These are phyloP conservation scores for Phoxinus dragarum DNA, from an alignment of 2,797 vertebrate species.

Conservation along the genomic window DNA sequence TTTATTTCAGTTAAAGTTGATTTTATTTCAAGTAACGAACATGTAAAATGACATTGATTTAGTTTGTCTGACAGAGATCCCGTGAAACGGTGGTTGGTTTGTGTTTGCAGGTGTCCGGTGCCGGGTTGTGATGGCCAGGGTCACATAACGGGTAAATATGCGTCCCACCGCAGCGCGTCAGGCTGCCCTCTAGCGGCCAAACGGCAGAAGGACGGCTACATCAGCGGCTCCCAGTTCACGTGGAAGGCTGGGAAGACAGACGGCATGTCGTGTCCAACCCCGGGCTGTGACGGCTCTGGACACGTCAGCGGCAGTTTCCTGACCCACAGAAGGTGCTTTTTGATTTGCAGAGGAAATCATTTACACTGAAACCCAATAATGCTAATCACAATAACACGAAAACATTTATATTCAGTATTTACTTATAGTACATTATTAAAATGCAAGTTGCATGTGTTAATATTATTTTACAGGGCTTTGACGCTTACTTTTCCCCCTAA, in stretches of 20 bases:
- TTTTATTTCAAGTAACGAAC: no score
- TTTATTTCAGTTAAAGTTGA: background rate
- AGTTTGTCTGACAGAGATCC: background rate
- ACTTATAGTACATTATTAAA: no score
- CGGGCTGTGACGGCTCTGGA: slow-evolving; percentile 96
- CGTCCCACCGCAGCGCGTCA: slow-evolving; percentile 95
- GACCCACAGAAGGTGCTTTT: slow-evolving; percentile 94
- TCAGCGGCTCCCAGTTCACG: slow-evolving; percentile 96
- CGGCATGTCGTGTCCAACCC: slow-evolving; percentile 98
- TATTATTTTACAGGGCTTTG: no score
- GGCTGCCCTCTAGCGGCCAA: slow-evolving; percentile 97
- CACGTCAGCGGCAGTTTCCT: slow-evolving; percentile 99
- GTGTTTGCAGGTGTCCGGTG: slow-evolving; percentile 89
- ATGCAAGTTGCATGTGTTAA: no score
- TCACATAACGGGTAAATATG: slow-evolving; percentile 98
- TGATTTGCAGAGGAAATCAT: background rate
- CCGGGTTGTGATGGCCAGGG: slow-evolving; percentile 98
- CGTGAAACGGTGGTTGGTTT: background rate
- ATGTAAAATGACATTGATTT: background rate
- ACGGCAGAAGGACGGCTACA: slow-evolving; percentile 95
- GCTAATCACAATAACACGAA: no score
- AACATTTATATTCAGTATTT: no score
- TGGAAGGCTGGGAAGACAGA: slow-evolving; percentile 99
- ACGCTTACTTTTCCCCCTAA: no score
- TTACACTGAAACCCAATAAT: no score